Evolutionary conservation across 2,888 invertebrate species (phyloP), one percentile per base, ranked within the genome.

Genomic region (Acronicta aceris): DNA sequence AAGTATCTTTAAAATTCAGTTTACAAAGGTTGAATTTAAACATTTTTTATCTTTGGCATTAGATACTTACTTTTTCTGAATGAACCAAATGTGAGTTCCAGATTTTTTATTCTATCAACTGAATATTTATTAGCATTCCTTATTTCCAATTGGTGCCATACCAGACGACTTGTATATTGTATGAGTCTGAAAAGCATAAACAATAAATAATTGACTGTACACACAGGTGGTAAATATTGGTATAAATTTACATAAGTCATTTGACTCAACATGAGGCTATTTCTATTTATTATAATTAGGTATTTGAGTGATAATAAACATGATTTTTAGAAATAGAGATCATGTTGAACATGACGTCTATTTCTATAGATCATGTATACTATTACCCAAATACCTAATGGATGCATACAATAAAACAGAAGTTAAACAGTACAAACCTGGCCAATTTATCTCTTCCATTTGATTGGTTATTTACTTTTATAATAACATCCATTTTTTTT

Each of bases 21-120:
- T 21, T 21, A 21, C 21, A 21, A 3, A 21, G 21, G 21, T 21
- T 3, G 4, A 21, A 21, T 21, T 3, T 21, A 21, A 21, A 21
- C 21, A 2, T 21, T 21, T 21, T 21, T 3, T 4, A 21, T 21
- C 2, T 21, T 21, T 3, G 21, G 21, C 21, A 21, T 30, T 27
- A 27, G 27, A 15, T 58, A 82, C 83, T 83, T 96, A 98, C 98
- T 95, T 96, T 98, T 98, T 84, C 98, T 95, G 81, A 98, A 98
- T 59, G 98, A 97, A 83, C 98, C 97, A 59, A 98, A 95, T 61
- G 97, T 96, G 76, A 96, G 96, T 89, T 98, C 98, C 50, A 98
- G 91, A 65, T 96, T 97, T 91, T 98, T 97, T 38, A 98, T 95
- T 79, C 96, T 96, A 76, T 97, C 96, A 12, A 97, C 95, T 25